Percentiles rank a stretch among this genome's conserved stretches.
Conservation (phyloP, 2,113 vertebrate species). For the Austrofundulus limnaeus region DNA sequence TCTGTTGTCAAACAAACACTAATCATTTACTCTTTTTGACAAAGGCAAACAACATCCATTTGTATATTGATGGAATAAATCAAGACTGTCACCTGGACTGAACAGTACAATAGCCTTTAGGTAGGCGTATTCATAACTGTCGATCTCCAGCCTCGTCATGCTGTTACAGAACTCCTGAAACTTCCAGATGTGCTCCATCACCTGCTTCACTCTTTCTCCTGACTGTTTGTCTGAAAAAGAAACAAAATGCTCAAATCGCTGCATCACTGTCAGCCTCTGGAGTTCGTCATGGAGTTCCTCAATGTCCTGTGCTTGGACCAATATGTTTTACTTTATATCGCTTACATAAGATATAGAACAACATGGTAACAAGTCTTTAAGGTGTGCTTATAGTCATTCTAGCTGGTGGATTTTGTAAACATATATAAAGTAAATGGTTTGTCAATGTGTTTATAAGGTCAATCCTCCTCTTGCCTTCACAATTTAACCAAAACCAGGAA, state of each 20-base stretch:
- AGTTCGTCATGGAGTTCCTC: not conserved
- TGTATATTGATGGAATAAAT: not conserved
- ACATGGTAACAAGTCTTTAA: not conserved
- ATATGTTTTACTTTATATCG: not conserved
- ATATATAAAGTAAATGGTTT: no score
- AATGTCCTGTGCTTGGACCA: not conserved
- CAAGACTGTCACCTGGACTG: slow-evolving; percentile 88
- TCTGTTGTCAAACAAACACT: slow-evolving; percentile 75
- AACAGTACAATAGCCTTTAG: slow-evolving; percentile 98
- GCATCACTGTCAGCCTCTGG: not conserved
- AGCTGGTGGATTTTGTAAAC: no score
- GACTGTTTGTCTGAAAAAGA: slow-evolving; percentile 88
- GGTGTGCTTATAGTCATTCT: no score
- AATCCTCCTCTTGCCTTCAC: no score
- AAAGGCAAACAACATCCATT: not conserved
- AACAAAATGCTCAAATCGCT: slow-evolving; percentile 3
- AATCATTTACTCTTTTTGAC: not conserved
- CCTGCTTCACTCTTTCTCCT: slow-evolving; percentile 93
- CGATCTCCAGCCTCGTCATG: slow-evolving; percentile 93
- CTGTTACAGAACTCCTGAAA: slow-evolving; percentile 99
- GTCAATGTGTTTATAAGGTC: no score
- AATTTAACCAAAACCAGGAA: no score
- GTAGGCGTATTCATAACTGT: slow-evolving; percentile 97
- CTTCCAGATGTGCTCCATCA: slow-evolving; percentile 99
- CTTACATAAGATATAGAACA: not conserved